Conservation (phyloP, 1,140 invertebrate species). For the Bombus superbus region DNA sequence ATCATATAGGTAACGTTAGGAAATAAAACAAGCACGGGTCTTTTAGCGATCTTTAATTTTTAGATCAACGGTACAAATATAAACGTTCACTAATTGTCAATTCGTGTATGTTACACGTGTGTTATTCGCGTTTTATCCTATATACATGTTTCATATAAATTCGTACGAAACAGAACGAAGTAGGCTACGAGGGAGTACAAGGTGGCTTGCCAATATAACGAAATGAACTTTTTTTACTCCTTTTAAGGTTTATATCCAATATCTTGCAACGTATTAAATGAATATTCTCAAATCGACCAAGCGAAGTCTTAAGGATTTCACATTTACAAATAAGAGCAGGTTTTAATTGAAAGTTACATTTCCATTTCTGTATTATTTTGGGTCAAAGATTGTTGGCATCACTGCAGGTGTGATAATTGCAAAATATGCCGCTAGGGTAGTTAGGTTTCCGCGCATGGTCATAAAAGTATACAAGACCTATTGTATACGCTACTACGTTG, state of each 20-base stretch:
- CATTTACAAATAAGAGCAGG: too few species aligned
- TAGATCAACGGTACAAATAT: not conserved
- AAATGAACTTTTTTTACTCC: not conserved
- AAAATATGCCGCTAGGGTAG: slow-evolving; percentile 10
- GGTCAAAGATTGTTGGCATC: not conserved
- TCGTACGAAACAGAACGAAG: slow-evolving; percentile 1
- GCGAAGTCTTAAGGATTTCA: too few species aligned
- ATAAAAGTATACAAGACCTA: slow-evolving; percentile 30
- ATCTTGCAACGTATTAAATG: too few species aligned
- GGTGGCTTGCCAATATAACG: slow-evolving; percentile 5
- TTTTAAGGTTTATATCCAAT: not conserved
- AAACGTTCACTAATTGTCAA: not conserved
- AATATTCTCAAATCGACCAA: not conserved
- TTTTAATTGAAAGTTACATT: not conserved
- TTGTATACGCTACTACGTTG: slow-evolving; percentile 25
- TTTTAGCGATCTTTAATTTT: not conserved
- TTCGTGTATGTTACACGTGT: slow-evolving; percentile 13
- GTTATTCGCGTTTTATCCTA: not conserved
- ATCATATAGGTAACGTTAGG: not conserved
- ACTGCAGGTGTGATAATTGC: not conserved
- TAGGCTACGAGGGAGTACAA: not conserved
- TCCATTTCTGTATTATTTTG: not conserved
- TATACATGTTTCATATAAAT: not conserved
- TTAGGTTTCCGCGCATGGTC: slow-evolving; percentile 25
- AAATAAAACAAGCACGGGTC: not conserved